Base-by-base conservation (phyloP, 35 echinoderm and acorn worm genomes). In the Hemicentrotus pulcherrimus region DNA sequence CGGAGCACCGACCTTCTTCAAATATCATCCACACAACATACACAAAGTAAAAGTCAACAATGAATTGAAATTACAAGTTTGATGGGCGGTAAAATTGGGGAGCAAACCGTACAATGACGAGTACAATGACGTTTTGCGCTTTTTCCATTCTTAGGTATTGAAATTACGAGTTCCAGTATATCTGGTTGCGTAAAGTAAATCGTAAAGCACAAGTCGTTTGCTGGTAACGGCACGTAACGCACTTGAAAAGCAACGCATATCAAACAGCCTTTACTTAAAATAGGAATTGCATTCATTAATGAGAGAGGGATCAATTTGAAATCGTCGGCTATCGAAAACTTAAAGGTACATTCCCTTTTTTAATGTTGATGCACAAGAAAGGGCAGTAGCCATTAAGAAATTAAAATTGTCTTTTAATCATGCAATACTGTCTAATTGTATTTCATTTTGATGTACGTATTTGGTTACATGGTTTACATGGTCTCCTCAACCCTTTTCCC, bases 151-250 rank as follows among this genome's bases (percentile, higher is more conserved):
- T 0, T 55, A 55, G 50, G 50, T 15, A 55, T 55, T 55, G 48
- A 55, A 14, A 55, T 55, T 55, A 55, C 50, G 50, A 55, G 50
- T 6, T 28, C 28, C 28, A 78, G 65, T 28, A n/a, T 4, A n/a
- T 78, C 28, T 78, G 65, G 28, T n/a, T 78, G 65, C 5, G 65
- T 78, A 78, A 78, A 78, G 65, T 6, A 28, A 22, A 78, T 15
- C 0, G 22, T 78, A n/a, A 24, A 78, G 65, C 65, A n/a, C 65
- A n/a, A 78, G 65, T 22, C 19, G 65, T 78, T 78, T 28, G 65
- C 65, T n/a, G 65, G 65, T 78, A 78, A 78, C 65, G 65, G 65
- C 65, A 78, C 65, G 65, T 78, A 78, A 78, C 65, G n/a, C 65
- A 78, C 65, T 78, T 28, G 65, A 78, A 78, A 78, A 78, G 19